A percentile compares a stretch with the other conserved stretches of the same genome.
Conservation (phyloP, 2,113 vertebrate genomes). For the Phocoena sinus region DNA sequence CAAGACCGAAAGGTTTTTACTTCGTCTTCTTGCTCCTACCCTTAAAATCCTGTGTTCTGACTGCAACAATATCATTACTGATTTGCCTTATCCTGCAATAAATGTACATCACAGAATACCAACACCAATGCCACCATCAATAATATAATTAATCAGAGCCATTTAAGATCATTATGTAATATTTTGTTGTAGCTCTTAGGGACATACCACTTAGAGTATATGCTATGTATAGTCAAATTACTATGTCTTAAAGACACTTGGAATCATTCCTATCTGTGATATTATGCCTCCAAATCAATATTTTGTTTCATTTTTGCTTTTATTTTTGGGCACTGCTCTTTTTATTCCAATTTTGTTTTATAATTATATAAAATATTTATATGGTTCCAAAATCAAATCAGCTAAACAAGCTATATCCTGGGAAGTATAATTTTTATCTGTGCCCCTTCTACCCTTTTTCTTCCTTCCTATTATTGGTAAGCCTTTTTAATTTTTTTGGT, state of each 20-base stretch:
- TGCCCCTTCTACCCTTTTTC: not conserved
- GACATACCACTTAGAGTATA: not conserved
- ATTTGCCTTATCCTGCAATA: not conserved
- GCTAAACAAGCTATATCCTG: not conserved
- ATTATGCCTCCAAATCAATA: not conserved
- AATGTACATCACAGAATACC: not conserved
- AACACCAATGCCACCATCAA: not conserved
- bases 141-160: not conserved
- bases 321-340: not conserved
- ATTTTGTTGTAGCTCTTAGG: not conserved
- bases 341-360: not conserved
- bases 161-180: not conserved
- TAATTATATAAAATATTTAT: not conserved
- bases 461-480: not conserved
- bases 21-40: not conserved
- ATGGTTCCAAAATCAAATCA: not conserved
- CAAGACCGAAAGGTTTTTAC: not conserved
- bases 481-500: not conserved
- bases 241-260: not conserved
- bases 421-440: not conserved
- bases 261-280: not conserved
- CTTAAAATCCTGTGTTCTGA: not conserved
- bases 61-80: not conserved
- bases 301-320: slow-evolving; percentile 19
- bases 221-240: not conserved